These are phyloP conservation scores for Diaphora mendica DNA, from an alignment of 2,888 invertebrate species.

Conservation along the genomic window DNA sequence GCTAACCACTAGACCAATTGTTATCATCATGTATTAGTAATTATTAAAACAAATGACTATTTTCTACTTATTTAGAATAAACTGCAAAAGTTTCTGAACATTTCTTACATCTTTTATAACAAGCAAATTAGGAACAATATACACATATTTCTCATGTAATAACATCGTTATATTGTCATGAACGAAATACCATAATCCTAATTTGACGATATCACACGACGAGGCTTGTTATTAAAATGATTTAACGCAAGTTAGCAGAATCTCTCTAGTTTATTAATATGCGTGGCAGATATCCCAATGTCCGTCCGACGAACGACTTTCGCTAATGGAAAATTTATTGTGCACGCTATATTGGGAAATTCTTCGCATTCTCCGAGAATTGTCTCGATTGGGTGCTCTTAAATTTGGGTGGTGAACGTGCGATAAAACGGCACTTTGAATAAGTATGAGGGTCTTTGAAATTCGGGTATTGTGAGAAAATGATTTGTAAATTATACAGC, in stretches of 20 bases:
- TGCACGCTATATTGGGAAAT: conserved; percentile 63
- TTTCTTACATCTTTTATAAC: neutral
- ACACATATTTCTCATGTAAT: neutral
- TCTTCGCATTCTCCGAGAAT: conserved; percentile 51
- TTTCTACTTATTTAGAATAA: no score
- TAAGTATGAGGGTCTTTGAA: conserved; percentile 18
- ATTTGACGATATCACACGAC: neutral
- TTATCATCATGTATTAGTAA: no score
- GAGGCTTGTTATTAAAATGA: conserved; percentile 15
- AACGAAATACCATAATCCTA: neutral
- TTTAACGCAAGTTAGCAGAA: conserved; percentile 28
- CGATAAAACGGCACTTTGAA: conserved; percentile 37
- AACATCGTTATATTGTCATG: neutral
- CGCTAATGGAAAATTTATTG: conserved; percentile 63
- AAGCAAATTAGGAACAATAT: neutral
- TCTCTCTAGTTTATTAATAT: conserved; percentile 47
- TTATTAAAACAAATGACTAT: no score
- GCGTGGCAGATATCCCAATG: conserved; percentile 33
- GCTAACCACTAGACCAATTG: no score
- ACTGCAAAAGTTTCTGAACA: no score
- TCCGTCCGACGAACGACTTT: conserved; percentile 22
- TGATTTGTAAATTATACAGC: conserved; percentile 20
- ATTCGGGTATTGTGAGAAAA: conserved; percentile 16
- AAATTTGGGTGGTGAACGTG: conserved; percentile 34
- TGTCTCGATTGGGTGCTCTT: conserved; percentile 50